Percentiles rank a stretch among this genome's conserved stretches.
These are phyloP conservation scores for Macropis europaea DNA, from an alignment of 2,888 invertebrate species.

Conservation along the genomic window DNA sequence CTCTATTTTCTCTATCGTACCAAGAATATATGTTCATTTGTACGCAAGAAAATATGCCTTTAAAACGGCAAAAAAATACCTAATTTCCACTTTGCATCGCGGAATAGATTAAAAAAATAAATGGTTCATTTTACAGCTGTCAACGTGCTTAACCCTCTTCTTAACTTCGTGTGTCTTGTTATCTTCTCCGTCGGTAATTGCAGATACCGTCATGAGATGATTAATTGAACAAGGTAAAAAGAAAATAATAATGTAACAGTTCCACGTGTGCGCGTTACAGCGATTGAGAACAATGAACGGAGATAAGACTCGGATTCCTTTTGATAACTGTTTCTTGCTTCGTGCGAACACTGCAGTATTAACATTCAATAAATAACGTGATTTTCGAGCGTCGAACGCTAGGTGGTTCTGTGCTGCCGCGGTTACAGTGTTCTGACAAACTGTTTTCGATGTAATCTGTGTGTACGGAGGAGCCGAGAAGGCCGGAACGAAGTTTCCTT, in stretches of 20 bases:
- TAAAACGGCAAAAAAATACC: neutral
- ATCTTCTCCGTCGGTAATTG: neutral
- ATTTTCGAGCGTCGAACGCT: neutral
- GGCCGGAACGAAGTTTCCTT: neutral
- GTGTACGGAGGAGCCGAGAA: neutral
- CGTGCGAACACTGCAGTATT: neutral
- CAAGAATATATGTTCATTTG: conserved; percentile 14
- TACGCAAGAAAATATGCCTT: neutral
- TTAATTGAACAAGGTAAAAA: neutral
- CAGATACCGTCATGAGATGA: neutral
- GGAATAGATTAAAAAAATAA: neutral
- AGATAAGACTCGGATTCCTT: neutral
- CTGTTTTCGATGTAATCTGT: neutral
- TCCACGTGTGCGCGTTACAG: neutral
- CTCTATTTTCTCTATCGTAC: neutral
- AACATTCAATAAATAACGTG: neutral
- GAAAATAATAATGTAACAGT: neutral
- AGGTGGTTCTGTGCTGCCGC: conserved; percentile 7
- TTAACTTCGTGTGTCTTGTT: neutral
- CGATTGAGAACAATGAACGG: neutral
- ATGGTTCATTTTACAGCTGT: neutral
- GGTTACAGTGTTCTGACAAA: neutral
- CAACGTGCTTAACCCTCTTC: neutral
- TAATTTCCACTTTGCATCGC: neutral
- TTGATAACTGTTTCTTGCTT: neutral